Evolutionary conservation across 2,113 vertebrate species (phyloP), one percentile per base, ranked within the genome.

Genomic region (Bambusicola thoracicus): DNA sequence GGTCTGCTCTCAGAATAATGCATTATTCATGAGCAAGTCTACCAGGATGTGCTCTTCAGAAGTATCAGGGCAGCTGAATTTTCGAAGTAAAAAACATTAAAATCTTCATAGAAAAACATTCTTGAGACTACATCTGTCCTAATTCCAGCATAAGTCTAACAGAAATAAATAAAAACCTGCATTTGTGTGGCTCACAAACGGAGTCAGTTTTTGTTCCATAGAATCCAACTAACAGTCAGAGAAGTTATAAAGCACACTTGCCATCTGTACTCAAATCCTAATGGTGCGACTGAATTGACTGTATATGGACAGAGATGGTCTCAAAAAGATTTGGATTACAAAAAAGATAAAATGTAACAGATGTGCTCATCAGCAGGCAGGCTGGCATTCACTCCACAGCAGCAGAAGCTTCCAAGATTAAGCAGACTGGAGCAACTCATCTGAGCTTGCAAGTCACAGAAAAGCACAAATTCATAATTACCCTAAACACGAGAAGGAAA

Each of bases 271-370:
- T 94, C 82, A n/a, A 62, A 90, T 7, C 0, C n/a, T 92, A 88
- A 94, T 93, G 82, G 90, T 0, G 1, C 73, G 90, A 96, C 76
- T 95, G 95, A 68, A 92, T 92, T 96, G 90, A 95, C 96, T 96
- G 92, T 95, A 96, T 96, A 96, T 92, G 96, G 94, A 84, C 82
- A 96, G 88, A 94, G 91, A 89, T 2, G 34, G 87, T 62, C 89
- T 94, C 96, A 59, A 85, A 95, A 93, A 96, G 92, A 94, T 82
- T 82, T 95, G 89, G 92, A 95, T 95, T 94, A 87, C 96, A 95
- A 96, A 96, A 58, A 84, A 95, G 92, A 95, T 96, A 92, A 96
- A 96, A 87, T 79, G 40, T 87, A 95, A 93, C 94, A 96, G 95
- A 96, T 91, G 94, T 87, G 92, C 78, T 92, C 95, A 96, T 94